phyloP scores from a whole-genome alignment of 1,140 invertebrate species.

The Trypoxylus dichotomus region DNA sequence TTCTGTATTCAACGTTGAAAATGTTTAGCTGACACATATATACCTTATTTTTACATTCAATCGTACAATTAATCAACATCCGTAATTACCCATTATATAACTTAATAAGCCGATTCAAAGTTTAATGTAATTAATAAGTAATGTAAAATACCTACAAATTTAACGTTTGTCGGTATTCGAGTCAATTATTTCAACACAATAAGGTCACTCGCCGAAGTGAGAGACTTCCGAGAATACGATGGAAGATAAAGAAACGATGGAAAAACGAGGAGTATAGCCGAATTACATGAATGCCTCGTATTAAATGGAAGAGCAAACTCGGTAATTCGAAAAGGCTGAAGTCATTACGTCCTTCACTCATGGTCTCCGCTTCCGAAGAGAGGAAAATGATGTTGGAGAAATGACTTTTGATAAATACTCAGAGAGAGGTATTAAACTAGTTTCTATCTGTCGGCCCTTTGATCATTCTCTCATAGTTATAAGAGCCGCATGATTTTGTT shows the following conservation, averaged over 20 bases:
- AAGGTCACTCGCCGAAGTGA: conserved; percentile 10
- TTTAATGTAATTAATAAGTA: not conserved
- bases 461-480: conserved; percentile 41
- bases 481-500: conserved; percentile 40
- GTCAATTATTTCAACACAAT: conserved; percentile 1
- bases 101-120: not conserved
- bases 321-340: conserved; percentile 2
- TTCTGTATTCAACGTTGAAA: too few relatives aligned
- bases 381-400: not conserved
- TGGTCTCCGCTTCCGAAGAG: not conserved
- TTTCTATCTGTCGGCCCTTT: conserved; percentile 37
- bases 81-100: not conserved
- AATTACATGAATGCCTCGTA: conserved; percentile 15
- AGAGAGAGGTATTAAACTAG: conserved; percentile 36
- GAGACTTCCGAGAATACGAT: conserved; percentile 21
- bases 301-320: conserved; percentile 18
- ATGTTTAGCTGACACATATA: too few relatives aligned
- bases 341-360: conserved; percentile 15
- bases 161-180: not conserved
- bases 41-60: too few relatives aligned
- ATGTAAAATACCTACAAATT: not conserved
- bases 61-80: not conserved
- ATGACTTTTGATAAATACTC: conserved; percentile 23
- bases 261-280: conserved; percentile 9
- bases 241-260: conserved; percentile 1